Conservation (phyloP, 2,888 invertebrate genomes). For the Heliconius charithonia region DNA sequence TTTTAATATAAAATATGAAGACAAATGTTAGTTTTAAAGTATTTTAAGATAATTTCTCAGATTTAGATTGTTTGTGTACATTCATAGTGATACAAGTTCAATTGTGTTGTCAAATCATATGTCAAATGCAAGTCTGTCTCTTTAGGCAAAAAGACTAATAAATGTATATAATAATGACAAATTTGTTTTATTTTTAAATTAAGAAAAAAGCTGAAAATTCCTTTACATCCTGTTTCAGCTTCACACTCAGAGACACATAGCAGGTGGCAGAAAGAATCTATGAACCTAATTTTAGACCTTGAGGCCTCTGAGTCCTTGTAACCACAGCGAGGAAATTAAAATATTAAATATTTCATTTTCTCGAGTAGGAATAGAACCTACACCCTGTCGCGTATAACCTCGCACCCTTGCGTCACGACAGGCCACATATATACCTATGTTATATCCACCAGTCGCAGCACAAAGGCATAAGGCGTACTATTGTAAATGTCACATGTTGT, state of each 20-base stretch:
- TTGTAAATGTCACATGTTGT: too few species aligned
- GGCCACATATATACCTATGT: too few species aligned
- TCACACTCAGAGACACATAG: not conserved
- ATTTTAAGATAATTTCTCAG: constrained; percentile 29
- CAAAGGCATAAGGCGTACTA: too few species aligned
- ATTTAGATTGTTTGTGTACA: constrained; percentile 18
- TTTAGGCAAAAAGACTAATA: constrained; percentile 54
- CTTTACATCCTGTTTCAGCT: not conserved
- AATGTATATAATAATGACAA: constrained; percentile 50
- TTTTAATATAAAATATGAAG: constrained; percentile 16
- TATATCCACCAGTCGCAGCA: too few species aligned
- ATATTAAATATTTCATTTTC: too few species aligned
- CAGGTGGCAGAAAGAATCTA: not conserved
- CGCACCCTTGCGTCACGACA: too few species aligned
- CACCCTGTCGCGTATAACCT: too few species aligned
- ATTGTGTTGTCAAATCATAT: constrained; percentile 29
- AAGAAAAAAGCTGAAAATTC: not conserved
- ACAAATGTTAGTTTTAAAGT: constrained; percentile 27
- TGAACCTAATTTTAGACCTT: too few species aligned
- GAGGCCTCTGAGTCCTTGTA: too few species aligned
- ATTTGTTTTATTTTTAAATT: constrained; percentile 23
- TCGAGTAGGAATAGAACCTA: too few species aligned
- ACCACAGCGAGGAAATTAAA: too few species aligned
- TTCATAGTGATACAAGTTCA: constrained; percentile 13
- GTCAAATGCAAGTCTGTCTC: constrained; percentile 46